Conservation (phyloP, 2,888 invertebrate genomes). For the Cosmorhoe ocellata region DNA sequence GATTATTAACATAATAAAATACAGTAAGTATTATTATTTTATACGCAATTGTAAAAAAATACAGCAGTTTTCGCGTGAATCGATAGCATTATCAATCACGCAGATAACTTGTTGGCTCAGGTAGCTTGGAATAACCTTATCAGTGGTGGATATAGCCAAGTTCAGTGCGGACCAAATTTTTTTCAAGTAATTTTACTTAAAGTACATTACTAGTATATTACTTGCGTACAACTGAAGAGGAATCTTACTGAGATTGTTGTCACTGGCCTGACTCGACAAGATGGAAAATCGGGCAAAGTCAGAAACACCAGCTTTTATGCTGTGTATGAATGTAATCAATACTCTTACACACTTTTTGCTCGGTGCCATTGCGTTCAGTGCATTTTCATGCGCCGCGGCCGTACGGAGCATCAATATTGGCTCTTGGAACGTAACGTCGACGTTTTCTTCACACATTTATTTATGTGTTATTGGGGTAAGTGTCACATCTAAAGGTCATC, state of each 20-base stretch:
- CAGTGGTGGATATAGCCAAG: background rate
- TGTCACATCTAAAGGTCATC: background rate
- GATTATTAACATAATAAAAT: no score
- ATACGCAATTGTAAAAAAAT: no score
- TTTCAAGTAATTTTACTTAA: no score
- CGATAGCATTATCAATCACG: no score
- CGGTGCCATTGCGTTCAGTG: background rate
- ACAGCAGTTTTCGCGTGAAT: no score
- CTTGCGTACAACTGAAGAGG: no score
- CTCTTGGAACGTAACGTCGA: background rate
- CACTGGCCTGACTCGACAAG: background rate
- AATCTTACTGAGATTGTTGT: no score
- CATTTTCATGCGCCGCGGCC: background rate
- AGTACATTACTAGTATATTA: no score
- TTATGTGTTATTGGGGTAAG: slow-evolving; percentile 1
- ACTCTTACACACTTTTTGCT: background rate
- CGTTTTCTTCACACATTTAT: background rate
- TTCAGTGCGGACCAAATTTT: background rate
- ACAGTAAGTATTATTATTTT: no score
- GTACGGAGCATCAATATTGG: background rate
- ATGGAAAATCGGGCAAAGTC: background rate
- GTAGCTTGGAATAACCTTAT: no score
- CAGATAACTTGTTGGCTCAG: no score
- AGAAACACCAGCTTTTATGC: background rate
- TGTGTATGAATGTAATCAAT: background rate